Evolutionary conservation across 2,888 invertebrate genomes (phyloP).

Genomic region (Mesorhabditis sp.): DNA sequence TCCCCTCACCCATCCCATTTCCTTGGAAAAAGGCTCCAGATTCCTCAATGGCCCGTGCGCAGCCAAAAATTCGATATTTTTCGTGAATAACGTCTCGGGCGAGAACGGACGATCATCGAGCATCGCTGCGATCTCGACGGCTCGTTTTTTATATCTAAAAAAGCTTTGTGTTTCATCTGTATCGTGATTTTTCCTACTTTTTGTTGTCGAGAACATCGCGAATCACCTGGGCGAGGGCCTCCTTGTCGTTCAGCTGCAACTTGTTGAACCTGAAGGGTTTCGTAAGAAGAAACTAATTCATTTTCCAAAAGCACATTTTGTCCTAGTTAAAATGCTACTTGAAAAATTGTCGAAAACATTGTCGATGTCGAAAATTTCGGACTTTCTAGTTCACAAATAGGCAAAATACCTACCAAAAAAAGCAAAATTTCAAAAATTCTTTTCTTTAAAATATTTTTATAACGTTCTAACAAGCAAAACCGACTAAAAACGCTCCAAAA

Average conservation of each 20-base stretch:
- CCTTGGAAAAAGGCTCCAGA: neutral
- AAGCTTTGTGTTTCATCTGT: neutral
- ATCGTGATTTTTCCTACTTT: neutral
- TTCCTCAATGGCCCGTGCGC: neutral
- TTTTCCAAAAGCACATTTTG: neutral
- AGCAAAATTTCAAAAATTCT: too few species aligned
- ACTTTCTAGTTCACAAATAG: too few species aligned
- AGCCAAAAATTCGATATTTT: constrained; percentile 1
- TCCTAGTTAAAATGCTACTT: too few species aligned
- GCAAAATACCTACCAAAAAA: too few species aligned
- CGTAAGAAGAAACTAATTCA: neutral
- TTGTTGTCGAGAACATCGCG: neutral
- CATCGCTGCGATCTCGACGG: neutral
- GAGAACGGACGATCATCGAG: neutral
- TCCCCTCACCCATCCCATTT: constrained; percentile 3
- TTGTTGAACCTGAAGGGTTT: neutral
- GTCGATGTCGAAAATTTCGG: too few species aligned
- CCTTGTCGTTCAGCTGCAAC: neutral
- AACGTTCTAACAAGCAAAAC: too few species aligned
- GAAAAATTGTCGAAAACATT: too few species aligned
- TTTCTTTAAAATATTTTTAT: too few species aligned
- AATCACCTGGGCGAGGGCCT: neutral
- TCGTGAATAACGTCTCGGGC: neutral
- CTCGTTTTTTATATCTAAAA: constrained; percentile 5
- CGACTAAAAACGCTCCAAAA: too few species aligned